These are phyloP conservation scores for Aradophagus sp. DNA, from an alignment of 1,140 invertebrate species.

Conservation along the genomic window DNA sequence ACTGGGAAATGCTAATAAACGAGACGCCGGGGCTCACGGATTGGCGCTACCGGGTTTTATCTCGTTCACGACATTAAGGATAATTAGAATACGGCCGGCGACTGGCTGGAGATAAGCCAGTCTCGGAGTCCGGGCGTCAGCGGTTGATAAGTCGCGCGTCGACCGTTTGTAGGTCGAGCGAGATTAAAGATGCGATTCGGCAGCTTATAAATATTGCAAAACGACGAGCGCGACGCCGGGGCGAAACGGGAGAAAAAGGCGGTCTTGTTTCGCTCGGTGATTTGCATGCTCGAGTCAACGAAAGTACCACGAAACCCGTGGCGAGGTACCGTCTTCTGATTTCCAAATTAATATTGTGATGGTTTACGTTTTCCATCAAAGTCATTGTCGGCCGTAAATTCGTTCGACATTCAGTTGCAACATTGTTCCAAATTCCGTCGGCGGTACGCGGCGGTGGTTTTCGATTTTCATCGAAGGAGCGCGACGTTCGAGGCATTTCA, in stretches of 20 bases:
- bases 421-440: too few species aligned
- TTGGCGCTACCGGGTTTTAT: conserved; percentile 45
- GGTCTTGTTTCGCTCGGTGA: conserved; percentile 16
- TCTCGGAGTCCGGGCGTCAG: conserved; percentile 14
- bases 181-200: conserved; percentile 50
- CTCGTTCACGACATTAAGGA: conserved; percentile 54
- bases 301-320: conserved; percentile 23
- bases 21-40: conserved; percentile 18
- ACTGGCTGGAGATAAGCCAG: conserved; percentile 33
- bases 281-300: conserved; percentile 35
- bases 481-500: too few species aligned
- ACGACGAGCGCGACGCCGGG: too few species aligned
- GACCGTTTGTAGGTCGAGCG: conserved; percentile 40
- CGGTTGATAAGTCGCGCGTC: conserved; percentile 45
- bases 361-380: conserved; percentile 33
- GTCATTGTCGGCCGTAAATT: conserved; percentile 19
- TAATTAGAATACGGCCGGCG: conserved; percentile 54
- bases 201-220: conserved; percentile 40
- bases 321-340: conserved; percentile 1
- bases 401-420: too few species aligned
- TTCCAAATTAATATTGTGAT: conserved; percentile 30
- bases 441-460: too few species aligned
- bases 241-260: conserved; percentile 7
- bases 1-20: conserved; percentile 40
- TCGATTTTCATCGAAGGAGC: too few species aligned